phyloP scores from a whole-genome alignment of 2,888 invertebrate species.

The Campoplex nolae region DNA sequence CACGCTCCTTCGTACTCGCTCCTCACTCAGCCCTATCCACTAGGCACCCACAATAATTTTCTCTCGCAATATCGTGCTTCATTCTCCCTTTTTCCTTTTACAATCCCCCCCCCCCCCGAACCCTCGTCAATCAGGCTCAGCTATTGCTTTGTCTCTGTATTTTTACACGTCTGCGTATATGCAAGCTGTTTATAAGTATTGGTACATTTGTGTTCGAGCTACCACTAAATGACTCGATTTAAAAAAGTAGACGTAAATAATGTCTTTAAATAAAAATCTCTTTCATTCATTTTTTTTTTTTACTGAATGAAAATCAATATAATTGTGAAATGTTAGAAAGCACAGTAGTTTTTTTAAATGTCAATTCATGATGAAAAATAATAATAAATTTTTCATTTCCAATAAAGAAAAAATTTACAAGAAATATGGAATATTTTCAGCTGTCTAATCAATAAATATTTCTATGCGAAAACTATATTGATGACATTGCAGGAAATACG shows the following conservation, averaged over 20 bases:
- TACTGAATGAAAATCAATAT: neutral
- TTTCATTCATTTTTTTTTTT: neutral
- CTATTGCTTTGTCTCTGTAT: neutral
- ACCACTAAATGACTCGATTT: conserved; percentile 37
- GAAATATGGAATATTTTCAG: too few relatives aligned
- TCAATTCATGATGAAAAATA: neutral
- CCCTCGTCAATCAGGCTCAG: conserved; percentile 44
- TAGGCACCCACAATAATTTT: conserved; percentile 17
- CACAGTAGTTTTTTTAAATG: neutral
- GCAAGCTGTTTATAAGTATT: neutral
- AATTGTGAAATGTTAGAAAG: too few relatives aligned
- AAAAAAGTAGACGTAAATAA: conserved; percentile 18
- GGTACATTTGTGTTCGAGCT: conserved; percentile 37
- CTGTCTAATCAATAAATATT: neutral
- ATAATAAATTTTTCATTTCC: neutral
- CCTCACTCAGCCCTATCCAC: conserved; percentile 1
- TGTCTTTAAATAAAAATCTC: conserved; percentile 28
- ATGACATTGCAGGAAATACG: neutral
- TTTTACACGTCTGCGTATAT: neutral
- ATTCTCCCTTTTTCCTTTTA: conserved; percentile 30
- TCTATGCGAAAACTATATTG: neutral
- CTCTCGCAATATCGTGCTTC: conserved; percentile 3
- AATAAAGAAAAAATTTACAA: too few relatives aligned
- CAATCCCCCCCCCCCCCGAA: conserved; percentile 12
- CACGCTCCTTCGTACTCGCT: conserved; percentile 10